These are phyloP conservation scores for Ceratosolen solmsi DNA, from an alignment of 1,140 invertebrate species.

Conservation along the genomic window DNA sequence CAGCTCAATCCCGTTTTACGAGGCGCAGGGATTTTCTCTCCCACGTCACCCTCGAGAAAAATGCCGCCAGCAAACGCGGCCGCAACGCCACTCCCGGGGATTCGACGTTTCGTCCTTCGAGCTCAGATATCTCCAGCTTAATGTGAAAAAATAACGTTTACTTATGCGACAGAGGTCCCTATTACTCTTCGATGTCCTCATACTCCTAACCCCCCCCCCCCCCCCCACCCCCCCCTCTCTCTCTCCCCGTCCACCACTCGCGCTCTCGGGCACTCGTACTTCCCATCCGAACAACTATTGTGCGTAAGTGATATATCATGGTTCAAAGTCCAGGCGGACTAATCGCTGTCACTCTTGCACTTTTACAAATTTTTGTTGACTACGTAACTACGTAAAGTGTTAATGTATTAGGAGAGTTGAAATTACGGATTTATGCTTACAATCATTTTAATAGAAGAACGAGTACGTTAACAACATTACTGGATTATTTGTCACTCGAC, in stretches of 20 bases:
- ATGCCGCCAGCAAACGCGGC: slow-evolving; percentile 51
- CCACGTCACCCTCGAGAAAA: slow-evolving; percentile 54
- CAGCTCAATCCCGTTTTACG: slow-evolving; percentile 56
- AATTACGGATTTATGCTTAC: too few relatives aligned
- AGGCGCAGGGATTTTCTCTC: slow-evolving; percentile 63
- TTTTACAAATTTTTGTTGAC: too few relatives aligned
- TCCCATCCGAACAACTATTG: too few relatives aligned
- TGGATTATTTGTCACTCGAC: too few relatives aligned
- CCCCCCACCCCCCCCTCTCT: not conserved
- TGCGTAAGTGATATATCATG: too few relatives aligned
- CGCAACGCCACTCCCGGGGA: slow-evolving; percentile 43
- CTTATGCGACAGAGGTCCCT: slow-evolving; percentile 8
- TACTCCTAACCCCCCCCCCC: too few relatives aligned
- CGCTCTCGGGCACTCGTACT: not conserved
- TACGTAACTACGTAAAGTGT: too few relatives aligned
- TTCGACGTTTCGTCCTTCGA: slow-evolving; percentile 39
- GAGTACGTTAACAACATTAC: too few relatives aligned
- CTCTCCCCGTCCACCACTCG: not conserved
- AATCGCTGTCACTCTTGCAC: too few relatives aligned
- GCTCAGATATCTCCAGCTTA: slow-evolving; percentile 51
- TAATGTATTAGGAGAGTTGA: too few relatives aligned
- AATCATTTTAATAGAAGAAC: too few relatives aligned
- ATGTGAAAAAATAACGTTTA: slow-evolving; percentile 61
- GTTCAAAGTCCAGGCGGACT: too few relatives aligned
- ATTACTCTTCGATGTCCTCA: not conserved